A percentile compares a stretch with the other conserved stretches of the same genome.
Evolutionary conservation across 2,797 vertebrate genomes (phyloP).

Genomic region (Chloroceryle amazona): DNA sequence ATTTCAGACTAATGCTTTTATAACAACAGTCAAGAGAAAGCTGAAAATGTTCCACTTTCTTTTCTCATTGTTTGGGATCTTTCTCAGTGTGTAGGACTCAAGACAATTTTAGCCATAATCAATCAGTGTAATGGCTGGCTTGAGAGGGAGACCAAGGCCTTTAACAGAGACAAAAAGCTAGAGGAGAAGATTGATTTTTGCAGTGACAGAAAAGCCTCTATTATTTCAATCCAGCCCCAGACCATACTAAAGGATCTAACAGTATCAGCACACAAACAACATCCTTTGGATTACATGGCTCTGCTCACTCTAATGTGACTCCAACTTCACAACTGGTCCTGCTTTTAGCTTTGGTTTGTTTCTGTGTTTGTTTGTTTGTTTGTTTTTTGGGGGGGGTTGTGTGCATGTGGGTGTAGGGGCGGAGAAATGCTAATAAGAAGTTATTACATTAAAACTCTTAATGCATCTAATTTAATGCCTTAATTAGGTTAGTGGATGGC

Average conservation of each 20-base stretch:
- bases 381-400: not conserved
- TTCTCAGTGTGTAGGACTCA: not conserved
- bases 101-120: not conserved
- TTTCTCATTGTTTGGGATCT: not conserved
- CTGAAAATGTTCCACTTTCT: conserved; percentile 6
- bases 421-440: not conserved
- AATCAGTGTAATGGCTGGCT: not conserved
- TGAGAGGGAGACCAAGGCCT: not conserved
- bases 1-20: not conserved
- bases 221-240: not conserved
- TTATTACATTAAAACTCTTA: not conserved
- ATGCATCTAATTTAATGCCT: not conserved
- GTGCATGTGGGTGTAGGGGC: not conserved
- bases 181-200: not conserved
- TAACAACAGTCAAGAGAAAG: not conserved
- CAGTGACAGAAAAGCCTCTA: not conserved
- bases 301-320: not conserved
- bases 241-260: not conserved
- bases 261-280: not conserved
- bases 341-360: not conserved
- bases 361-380: not conserved
- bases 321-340: not conserved
- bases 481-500: not conserved
- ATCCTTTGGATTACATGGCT: not conserved
- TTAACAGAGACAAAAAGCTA: not conserved